Base-by-base conservation (phyloP, 2,888 invertebrate species). In the Eupithecia dodoneata region DNA sequence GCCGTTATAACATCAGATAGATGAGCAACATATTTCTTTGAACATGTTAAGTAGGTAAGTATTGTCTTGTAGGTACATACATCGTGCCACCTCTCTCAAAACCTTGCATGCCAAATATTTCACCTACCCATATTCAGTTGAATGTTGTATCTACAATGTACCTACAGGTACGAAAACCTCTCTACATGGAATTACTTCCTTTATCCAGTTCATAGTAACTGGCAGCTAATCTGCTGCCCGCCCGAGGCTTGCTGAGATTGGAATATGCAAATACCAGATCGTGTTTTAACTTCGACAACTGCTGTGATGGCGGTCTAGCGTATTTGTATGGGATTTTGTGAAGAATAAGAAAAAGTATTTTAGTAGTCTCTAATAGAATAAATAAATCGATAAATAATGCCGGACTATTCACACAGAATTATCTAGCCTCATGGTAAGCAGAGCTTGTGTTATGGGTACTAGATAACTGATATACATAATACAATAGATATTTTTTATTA, bases 181-280 rank as follows among this genome's bases (percentile, higher is more conserved):
- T 66, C 66, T 9, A 66, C 42, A 2, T 5, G 66, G 66, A 66
- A 66, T 66, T 66, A 66, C 66, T 72, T 77, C 77, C 74, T 74
- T 63, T 4, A 63, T 42, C 42, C 10, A 30, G 30, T 65, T 13
- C 72, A 45, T 67, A 71, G 65, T 66, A 59, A 71, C 71, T 69
- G n/a, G 49, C 42, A 59, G 18, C 49, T 75, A 72, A 63, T 52
- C 75, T 72, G 72, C 15, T 41, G 41, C 63, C 42, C 45, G 86
- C 92, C 89, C 79, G 83, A 74, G 91, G 93, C 91, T 77, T 80
- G 76, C 71, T 81, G 91, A 92, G 94, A 95, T 94, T 94, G 95
- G 92, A 94, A 94, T 93, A 95, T 95, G 95, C 93, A 94, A 95
- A 95, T 94, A 86, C 81, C 88, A 88, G 86, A 90, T 87, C 78